Evolutionary conservation across 1,140 invertebrate genomes (phyloP), one percentile per base, ranked within the genome.

Genomic region (Cheumatopsyche charites): DNA sequence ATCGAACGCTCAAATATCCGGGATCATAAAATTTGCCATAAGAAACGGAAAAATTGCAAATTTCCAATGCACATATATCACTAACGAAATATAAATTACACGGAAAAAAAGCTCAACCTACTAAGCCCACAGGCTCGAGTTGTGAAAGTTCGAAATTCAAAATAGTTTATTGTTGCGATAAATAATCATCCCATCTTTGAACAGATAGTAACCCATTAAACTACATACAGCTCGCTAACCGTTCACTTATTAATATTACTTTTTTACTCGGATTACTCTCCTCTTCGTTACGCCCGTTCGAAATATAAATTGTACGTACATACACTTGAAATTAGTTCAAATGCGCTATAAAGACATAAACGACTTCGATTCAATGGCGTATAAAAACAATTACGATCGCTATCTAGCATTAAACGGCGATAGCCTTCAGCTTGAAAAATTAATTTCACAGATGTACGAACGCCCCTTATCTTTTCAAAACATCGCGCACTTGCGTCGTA

Each of bases 161-260:
- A 36, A 58, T 58, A 58, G 55, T 58, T 58, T 58, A 58, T 58
- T 25, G 21, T 58, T 58, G 21, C 23, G 21, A 58, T 58, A 58
- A 58, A 58, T 58, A 36, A 58, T 58, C 55, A 58, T 58, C 55
- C 55, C 49, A 55, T 17, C 17, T 25, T 58, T 25, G 21, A 58
- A 58, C 23, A n/a, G 12, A 25, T 26, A 25, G 17, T 58, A 58
- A 58, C 55, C 55, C 55, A 58, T 25, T 58, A 23, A 58, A 11
- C 55, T 26, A 58, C 55, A 21, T 58, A 52, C n/a, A n/a, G n/a
- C n/a, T 19, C 13, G 15, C 45, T 47, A 47, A 47, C 5, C 47
- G 47, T 17, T 52, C 19, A 15, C 47, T 36, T 36, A 36, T 36
- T 36, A 52, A 52, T 52, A 17, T 52, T 52, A 36, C 29, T 36